Base-by-base conservation (phyloP, 2,888 invertebrate genomes). In the Pyrrhia umbra region DNA sequence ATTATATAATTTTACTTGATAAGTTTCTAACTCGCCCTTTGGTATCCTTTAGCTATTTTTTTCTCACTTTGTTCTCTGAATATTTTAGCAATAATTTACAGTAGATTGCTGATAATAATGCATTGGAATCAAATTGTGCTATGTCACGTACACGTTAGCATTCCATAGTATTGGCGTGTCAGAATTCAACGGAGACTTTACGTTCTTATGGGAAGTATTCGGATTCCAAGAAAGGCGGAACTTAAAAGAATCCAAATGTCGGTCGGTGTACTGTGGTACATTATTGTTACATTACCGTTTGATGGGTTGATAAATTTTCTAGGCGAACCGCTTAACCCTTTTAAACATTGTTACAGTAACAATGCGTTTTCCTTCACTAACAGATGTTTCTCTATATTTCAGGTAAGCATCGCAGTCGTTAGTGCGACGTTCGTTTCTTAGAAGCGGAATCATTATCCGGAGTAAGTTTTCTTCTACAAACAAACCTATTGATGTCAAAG, bases 361-460 rank as follows among this genome's bases (percentile, higher is more conserved):
- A 15, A 13, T 4, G 18, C 20, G 46, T 58, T 58, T 39, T 16
- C 23, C 27, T 69, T 68, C 59, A 62, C 49, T 58, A 75, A 77
- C 60, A 65, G 50, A 61, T 58, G 47, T 59, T 63, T 64, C 72
- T 73, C 76, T 79, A 75, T 79, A 79, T 71, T 80, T 75, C 89
- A 90, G 90, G 90, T 90, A 88, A 89, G 89, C 78, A 66, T 68
- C 77, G 70, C 71, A 78, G 68, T 82, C 82, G 77, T 85, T 83
- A 83, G 69, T 63, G 73, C 60, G 59, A 66, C 75, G 71, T 69
- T 72, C 73, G 62, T 80, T 77, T 74, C 80, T 59, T 57, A 69
- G 70, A 75, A 79, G 74, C 59, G 56, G n/a, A 65, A 68, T 76
- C 81, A 77, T 84, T 84, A 82, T 77, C 64, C 72, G 51, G 68